Base-by-base conservation (phyloP, 2,113 vertebrate genomes). In the Pedetes capensis region DNA sequence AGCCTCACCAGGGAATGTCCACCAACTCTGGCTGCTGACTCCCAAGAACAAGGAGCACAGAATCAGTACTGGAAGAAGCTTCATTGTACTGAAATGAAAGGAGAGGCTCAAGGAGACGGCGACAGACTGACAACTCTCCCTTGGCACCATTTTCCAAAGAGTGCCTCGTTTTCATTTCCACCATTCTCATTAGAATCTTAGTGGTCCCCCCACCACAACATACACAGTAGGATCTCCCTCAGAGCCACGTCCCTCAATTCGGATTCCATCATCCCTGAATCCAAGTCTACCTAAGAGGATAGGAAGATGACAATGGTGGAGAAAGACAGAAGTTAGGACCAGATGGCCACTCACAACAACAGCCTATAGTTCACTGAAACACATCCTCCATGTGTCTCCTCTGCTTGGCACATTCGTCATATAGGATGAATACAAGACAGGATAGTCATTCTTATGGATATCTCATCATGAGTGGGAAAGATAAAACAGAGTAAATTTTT, bases 41-140 rank as follows among this genome's bases (percentile, higher is more conserved):
- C 32, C 81, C n/a, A 93, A 85, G 20, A 92, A 49, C 89, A 94
- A 42, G 34, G 81, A 89, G n/a, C 90, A 78, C 17, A 91, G n/a
- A 39, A 94, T 0, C n/a, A 93, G 51, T 37, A 69, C 72, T 4
- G 25, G 29, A 55, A 78, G 39, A 22, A 64, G 64, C 87, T 95
- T 95, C 94, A 85, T 94, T 5, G 18, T 91, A 29, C 87, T 87
- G 75, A 49, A 87, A 79, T 16, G 87, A 76, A 29, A 86, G 42
- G 8, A 69, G 55, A 74, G 39, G 57, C 37, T 88, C 68, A 92
- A 59, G 9, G 37, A 75, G 25, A 42, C 51, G 39, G 7, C 8
- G 3, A 20, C 8, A 47, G 34, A 3, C 32, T 6, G 4, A 2
- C 3, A 29, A 20, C 5, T 4, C 16, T 29, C 1, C 9, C 14